Evolutionary conservation across 2,797 vertebrate species (phyloP).

Genomic region (Emys orbicularis): DNA sequence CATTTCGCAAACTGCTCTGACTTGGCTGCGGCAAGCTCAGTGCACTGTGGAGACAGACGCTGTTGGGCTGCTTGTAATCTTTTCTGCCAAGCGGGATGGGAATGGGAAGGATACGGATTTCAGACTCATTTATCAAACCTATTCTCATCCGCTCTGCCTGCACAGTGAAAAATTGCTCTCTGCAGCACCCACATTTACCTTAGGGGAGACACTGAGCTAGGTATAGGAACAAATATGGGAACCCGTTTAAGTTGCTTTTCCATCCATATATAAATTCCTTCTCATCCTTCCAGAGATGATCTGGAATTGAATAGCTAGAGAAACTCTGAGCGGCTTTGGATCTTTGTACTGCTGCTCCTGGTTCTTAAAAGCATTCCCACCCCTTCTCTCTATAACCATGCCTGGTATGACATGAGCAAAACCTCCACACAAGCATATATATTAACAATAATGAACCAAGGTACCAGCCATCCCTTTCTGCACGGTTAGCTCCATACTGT

Average conservation of each 20-base stretch:
- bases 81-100: background rate
- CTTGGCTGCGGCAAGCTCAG: background rate
- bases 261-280: background rate
- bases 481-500: background rate
- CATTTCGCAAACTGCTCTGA: background rate
- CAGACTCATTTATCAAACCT: background rate
- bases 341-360: accelerated
- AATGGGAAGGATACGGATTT: background rate
- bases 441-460: background rate
- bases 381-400: conserved; percentile 3
- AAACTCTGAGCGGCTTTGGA: background rate
- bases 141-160: accelerated
- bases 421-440: background rate
- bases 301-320: background rate
- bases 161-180: background rate
- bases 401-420: background rate
- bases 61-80: background rate
- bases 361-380: background rate
- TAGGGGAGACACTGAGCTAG: background rate
- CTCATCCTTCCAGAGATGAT: accelerated
- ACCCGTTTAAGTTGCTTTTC: accelerated
- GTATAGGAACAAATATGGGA: accelerated
- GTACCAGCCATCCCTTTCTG: background rate
- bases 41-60: background rate
- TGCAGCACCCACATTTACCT: accelerated